A percentile compares a stretch with the other conserved stretches of the same genome.
These are phyloP conservation scores for Unio pictorum DNA, from an alignment of 2,888 invertebrate genomes.

Conservation along the genomic window DNA sequence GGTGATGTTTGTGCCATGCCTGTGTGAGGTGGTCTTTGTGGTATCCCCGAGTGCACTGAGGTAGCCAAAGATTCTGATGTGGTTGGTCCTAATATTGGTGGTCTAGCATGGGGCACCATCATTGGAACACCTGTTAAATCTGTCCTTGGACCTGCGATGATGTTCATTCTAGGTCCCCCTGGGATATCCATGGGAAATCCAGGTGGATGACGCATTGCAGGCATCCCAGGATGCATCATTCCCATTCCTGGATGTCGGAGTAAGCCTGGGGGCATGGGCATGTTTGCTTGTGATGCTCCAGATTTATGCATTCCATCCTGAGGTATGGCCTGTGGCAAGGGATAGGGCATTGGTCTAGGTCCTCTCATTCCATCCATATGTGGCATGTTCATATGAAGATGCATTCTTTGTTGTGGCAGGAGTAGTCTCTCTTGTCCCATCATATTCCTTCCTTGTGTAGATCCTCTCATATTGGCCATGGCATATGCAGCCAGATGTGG, in stretches of 20 bases:
- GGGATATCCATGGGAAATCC: conserved; percentile 19
- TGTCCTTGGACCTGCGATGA: too few relatives aligned
- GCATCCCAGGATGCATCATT: conserved; percentile 32
- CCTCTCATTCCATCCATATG: conserved; percentile 23
- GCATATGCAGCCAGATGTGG: conserved; percentile 36
- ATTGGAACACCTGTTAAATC: too few relatives aligned
- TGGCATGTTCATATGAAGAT: conserved; percentile 19
- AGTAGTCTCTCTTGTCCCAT: conserved; percentile 12
- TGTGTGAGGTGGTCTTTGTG: too few relatives aligned
- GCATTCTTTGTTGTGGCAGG: conserved; percentile 29
- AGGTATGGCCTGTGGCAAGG: conserved; percentile 18
- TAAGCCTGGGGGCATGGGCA: conserved; percentile 19
- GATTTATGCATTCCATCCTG: conserved; percentile 23
- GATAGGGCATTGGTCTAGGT: conserved; percentile 23
- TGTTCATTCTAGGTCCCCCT: conserved; percentile 13
- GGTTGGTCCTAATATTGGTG: too few relatives aligned
- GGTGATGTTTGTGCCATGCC: conserved; percentile 4
- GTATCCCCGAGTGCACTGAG: too few relatives aligned
- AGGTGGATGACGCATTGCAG: conserved; percentile 23
- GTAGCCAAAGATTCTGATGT: too few relatives aligned
- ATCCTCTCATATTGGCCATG: conserved; percentile 16
- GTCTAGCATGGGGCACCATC: too few relatives aligned
- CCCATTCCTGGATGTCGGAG: conserved; percentile 29
- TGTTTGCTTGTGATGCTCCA: conserved; percentile 26
- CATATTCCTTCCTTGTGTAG: conserved; percentile 10